Evolutionary conservation across 2,888 invertebrate genomes (phyloP).

Genomic region (Drosophila aldrichi): DNA sequence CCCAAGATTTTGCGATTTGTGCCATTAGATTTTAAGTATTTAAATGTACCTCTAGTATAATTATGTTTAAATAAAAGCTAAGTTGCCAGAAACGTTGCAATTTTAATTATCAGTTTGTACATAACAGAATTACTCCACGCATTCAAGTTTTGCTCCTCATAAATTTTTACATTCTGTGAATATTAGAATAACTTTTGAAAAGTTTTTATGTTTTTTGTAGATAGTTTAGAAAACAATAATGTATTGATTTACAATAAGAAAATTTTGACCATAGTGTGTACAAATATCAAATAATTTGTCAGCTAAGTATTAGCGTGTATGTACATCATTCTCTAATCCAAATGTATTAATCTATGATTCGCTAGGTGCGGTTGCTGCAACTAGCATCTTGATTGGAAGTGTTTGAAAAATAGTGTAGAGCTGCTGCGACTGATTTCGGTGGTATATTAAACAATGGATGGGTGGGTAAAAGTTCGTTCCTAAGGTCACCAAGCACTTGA

Average conservation of each 20-base stretch:
- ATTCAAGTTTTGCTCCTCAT: background rate
- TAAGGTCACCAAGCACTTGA: slow-evolving; percentile 88
- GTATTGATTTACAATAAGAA: slow-evolving; percentile 25
- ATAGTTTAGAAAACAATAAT: slow-evolving; percentile 2
- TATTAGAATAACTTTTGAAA: background rate
- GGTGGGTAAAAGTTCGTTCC: slow-evolving; percentile 90
- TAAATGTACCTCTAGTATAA: background rate
- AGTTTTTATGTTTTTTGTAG: background rate
- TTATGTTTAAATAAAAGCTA: background rate
- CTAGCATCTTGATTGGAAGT: slow-evolving; percentile 32
- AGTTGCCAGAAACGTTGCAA: background rate
- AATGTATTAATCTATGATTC: slow-evolving; percentile 4
- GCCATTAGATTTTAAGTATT: background rate
- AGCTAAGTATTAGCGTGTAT: slow-evolving; percentile 14
- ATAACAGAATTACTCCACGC: slow-evolving; percentile 8
- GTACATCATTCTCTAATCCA: slow-evolving; percentile 21
- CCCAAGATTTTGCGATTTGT: background rate
- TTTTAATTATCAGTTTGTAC: background rate
- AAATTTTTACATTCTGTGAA: background rate
- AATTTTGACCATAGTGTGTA: slow-evolving; percentile 44
- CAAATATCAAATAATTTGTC: slow-evolving; percentile 24
- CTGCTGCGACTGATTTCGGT: slow-evolving; percentile 87
- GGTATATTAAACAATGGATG: slow-evolving; percentile 94
- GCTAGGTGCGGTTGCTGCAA: slow-evolving; percentile 34
- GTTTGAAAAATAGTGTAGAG: slow-evolving; percentile 85